Evolutionary conservation across 2,888 invertebrate genomes (phyloP).

Genomic region (Drosophila neonasuta): DNA sequence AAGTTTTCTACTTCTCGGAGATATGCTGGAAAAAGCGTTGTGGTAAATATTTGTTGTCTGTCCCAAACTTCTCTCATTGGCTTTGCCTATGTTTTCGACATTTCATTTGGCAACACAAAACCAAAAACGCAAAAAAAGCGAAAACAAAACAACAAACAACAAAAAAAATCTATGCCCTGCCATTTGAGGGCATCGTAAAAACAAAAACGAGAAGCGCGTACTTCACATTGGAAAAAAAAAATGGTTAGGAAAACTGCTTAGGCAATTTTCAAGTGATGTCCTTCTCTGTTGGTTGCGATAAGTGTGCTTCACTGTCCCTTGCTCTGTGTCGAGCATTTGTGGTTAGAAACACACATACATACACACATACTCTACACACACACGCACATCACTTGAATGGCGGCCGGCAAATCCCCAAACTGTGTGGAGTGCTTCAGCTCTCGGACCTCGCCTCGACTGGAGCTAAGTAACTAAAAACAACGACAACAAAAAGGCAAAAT

Average conservation of each 20-base stretch:
- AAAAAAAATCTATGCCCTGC: constrained; percentile 37
- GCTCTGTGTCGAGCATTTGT: constrained; percentile 47
- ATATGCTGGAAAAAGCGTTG: constrained; percentile 49
- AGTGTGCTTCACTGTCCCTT: constrained; percentile 51
- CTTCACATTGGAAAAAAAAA: constrained; percentile 40
- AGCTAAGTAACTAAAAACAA: constrained; percentile 70
- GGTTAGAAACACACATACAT: constrained; percentile 40
- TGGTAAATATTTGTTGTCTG: constrained; percentile 40
- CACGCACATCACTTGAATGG: constrained; percentile 48
- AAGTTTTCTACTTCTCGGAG: constrained; percentile 47
- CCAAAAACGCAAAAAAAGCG: not conserved
- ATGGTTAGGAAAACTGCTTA: constrained; percentile 65
- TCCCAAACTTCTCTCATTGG: constrained; percentile 22
- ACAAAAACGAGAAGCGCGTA: constrained; percentile 56
- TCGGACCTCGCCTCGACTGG: constrained; percentile 7
- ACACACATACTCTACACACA: constrained; percentile 13
- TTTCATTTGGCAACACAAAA: constrained; percentile 42
- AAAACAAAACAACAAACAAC: constrained; percentile 27
- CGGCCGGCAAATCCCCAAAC: constrained; percentile 24
- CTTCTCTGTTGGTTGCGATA: constrained; percentile 62
- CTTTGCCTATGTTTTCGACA: constrained; percentile 44
- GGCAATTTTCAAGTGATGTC: constrained; percentile 79
- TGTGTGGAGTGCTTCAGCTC: constrained; percentile 31
- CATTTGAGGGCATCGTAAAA: constrained; percentile 60
- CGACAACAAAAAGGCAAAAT: constrained; percentile 73